phyloP scores from a whole-genome alignment of 2,888 invertebrate genomes.

The Blastobasis lacticolella region DNA sequence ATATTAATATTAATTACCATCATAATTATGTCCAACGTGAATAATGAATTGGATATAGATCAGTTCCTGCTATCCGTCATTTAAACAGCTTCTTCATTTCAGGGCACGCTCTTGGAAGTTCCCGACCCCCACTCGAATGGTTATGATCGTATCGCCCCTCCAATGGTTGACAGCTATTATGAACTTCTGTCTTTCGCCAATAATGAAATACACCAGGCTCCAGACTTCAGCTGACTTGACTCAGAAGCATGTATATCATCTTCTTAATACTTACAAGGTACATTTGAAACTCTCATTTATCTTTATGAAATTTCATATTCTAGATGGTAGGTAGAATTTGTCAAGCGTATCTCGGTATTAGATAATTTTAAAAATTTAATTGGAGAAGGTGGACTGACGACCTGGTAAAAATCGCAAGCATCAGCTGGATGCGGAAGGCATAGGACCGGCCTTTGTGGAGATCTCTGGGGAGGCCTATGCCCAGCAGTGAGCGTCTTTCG shows the following conservation, averaged over 20 bases:
- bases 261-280: constrained; percentile 56
- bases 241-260: constrained; percentile 35
- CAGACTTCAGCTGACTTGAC: constrained; percentile 40
- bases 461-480: too few species aligned
- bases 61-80: neutral
- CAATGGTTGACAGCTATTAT: constrained; percentile 57
- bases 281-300: too few species aligned
- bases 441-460: too few species aligned
- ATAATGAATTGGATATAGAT: neutral
- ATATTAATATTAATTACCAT: too few species aligned
- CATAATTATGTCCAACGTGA: too few species aligned
- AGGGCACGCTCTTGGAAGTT: constrained; percentile 40
- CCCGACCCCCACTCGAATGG: constrained; percentile 43
- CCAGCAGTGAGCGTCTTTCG: too few species aligned
- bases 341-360: too few species aligned
- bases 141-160: constrained; percentile 41
- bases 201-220: constrained; percentile 40
- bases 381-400: neutral
- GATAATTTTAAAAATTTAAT: neutral
- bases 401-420: too few species aligned
- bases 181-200: constrained; percentile 36
- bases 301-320: too few species aligned
- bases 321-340: too few species aligned
- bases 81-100: constrained; percentile 1
- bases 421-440: too few species aligned